These are phyloP conservation scores for Merodon equestris DNA, from an alignment of 2,888 invertebrate species.

Conservation along the genomic window DNA sequence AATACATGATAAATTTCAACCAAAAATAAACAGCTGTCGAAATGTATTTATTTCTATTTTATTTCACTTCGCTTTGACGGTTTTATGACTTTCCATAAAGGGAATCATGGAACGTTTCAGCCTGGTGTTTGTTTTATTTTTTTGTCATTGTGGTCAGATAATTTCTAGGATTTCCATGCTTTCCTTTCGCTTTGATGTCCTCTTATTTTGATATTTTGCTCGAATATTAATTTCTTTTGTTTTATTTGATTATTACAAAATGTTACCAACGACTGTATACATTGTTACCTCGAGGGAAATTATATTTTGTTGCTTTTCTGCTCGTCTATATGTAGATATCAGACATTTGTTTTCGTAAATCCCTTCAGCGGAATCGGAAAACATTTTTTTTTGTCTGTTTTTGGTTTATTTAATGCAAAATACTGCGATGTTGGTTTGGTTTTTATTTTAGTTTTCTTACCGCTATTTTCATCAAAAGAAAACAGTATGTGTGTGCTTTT, in stretches of 20 bases:
- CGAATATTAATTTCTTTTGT: conserved; percentile 3
- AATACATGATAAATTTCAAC: conserved; percentile 22
- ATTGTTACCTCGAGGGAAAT: too few relatives aligned
- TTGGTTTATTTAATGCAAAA: too few relatives aligned
- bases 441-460: too few relatives aligned
- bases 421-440: too few relatives aligned
- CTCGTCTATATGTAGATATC: too few relatives aligned
- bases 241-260: neutral
- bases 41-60: conserved; percentile 29
- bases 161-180: conserved; percentile 25
- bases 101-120: neutral
- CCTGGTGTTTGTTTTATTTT: conserved; percentile 6
- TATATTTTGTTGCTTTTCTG: too few relatives aligned
- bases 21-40: neutral
- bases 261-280: too few relatives aligned
- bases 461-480: neutral
- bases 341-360: too few relatives aligned
- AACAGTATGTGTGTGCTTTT: conserved; percentile 31
- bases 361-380: too few relatives aligned
- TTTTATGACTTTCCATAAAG: conserved; percentile 18
- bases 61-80: conserved; percentile 33
- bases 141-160: conserved; percentile 45
- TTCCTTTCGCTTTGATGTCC: conserved; percentile 1
- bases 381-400: neutral
- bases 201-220: conserved; percentile 15